phyloP scores from a whole-genome alignment of 1,140 invertebrate genomes.

The Atta colombica region DNA sequence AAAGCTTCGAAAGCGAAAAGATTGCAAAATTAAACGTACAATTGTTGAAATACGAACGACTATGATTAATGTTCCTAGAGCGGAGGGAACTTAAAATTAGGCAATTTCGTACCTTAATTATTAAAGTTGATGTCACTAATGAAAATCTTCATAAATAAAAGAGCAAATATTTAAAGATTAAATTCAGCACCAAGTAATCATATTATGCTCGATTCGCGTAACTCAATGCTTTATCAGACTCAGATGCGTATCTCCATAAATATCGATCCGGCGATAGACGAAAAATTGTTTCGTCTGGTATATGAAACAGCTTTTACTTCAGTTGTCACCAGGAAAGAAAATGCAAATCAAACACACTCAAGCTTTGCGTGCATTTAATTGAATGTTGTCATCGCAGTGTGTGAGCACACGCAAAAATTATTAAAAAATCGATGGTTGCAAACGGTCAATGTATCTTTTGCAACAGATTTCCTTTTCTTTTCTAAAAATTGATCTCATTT shows the following conservation, averaged over 20 bases:
- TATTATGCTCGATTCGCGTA: not conserved
- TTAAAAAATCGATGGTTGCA: not conserved
- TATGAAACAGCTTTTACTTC: not conserved
- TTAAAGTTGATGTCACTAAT: not conserved
- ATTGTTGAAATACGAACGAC: not conserved
- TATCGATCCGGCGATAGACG: slow-evolving; percentile 20
- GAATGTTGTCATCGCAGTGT: not conserved
- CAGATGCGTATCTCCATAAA: slow-evolving; percentile 26
- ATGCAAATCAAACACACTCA: not conserved
- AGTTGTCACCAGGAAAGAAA: slow-evolving; percentile 8
- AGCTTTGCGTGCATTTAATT: slow-evolving; percentile 16
- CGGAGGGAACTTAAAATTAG: not conserved
- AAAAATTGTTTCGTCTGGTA: slow-evolving; percentile 10
- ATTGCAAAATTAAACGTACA: not conserved
- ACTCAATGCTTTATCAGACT: not conserved
- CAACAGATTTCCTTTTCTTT: not conserved
- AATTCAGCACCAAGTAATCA: not conserved
- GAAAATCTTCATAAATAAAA: not conserved
- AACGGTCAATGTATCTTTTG: not conserved
- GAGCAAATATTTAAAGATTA: not conserved
- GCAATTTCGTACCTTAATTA: not conserved
- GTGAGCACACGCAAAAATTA: not conserved
- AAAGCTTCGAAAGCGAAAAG: slow-evolving; percentile 7
- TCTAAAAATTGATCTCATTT: too few species aligned
- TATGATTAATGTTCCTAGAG: not conserved